These are phyloP conservation scores for Alca torda DNA, from an alignment of 2,797 vertebrate genomes.

Conservation along the genomic window DNA sequence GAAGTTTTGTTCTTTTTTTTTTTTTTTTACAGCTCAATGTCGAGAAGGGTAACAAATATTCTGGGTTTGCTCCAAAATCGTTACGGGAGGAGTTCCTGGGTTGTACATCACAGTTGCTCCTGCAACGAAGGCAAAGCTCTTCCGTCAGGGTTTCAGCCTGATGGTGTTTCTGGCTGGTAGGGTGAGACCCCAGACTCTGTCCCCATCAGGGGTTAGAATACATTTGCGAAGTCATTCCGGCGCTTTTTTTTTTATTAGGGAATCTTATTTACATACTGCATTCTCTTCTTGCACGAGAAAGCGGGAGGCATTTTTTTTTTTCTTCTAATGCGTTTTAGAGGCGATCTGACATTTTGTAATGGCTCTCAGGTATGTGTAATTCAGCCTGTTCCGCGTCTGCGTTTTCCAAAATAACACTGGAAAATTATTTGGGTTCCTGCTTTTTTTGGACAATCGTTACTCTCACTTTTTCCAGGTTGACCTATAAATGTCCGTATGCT, in stretches of 20 bases:
- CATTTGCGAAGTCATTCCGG: neutral
- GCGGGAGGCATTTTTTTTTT: neutral
- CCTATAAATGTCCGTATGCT: conserved; percentile 64
- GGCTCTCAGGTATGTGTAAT: conserved; percentile 44
- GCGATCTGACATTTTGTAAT: conserved; percentile 14
- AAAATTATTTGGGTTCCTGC: conserved; percentile 17
- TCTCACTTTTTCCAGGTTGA: conserved; percentile 29
- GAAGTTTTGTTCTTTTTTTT: neutral
- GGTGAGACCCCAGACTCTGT: neutral
- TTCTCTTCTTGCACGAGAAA: neutral
- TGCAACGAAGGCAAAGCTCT: neutral
- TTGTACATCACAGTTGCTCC: neutral
- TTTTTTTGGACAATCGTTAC: conserved; percentile 45
- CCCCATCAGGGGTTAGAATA: neutral
- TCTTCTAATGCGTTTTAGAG: neutral
- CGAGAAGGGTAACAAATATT: conserved; percentile 14
- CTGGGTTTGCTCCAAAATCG: neutral
- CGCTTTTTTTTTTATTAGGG: neutral
- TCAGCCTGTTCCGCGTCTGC: neutral
- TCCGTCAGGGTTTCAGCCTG: neutral
- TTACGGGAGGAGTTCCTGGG: neutral
- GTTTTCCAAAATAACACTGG: conserved; percentile 11
- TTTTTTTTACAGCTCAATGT: neutral
- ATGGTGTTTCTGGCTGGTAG: neutral
- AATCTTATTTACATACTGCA: neutral